These are phyloP conservation scores for Sycophila texana DNA, from an alignment of 2,888 invertebrate species.

Conservation along the genomic window DNA sequence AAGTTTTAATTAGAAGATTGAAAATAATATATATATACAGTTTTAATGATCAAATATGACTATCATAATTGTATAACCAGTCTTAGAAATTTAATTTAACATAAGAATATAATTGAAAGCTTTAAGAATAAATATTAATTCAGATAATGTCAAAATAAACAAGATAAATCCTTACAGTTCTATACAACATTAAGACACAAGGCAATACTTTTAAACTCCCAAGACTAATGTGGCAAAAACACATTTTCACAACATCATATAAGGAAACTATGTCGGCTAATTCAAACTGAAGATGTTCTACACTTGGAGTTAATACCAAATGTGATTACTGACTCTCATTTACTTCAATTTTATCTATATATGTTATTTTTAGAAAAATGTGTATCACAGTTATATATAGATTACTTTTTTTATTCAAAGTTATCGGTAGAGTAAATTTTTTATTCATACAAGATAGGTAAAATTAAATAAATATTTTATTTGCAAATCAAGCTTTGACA, in stretches of 20 bases:
- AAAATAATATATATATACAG: too few relatives aligned
- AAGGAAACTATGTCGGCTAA: constrained; percentile 67
- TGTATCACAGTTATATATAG: too few relatives aligned
- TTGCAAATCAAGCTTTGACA: constrained; percentile 68
- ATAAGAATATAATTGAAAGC: too few relatives aligned
- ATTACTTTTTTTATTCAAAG: too few relatives aligned
- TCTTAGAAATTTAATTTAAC: too few relatives aligned
- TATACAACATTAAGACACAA: constrained; percentile 10
- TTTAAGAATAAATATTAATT: too few relatives aligned
- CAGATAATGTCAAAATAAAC: neutral
- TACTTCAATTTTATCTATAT: constrained; percentile 8
- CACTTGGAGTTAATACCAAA: constrained; percentile 56
- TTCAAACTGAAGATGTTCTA: constrained; percentile 62
- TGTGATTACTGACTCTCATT: constrained; percentile 36
- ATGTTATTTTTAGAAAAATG: constrained; percentile 7
- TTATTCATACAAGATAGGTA: constrained; percentile 32
- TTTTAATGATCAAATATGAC: too few relatives aligned
- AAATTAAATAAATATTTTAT: constrained; percentile 45
- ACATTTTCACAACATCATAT: constrained; percentile 64
- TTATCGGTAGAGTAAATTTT: too few relatives aligned
- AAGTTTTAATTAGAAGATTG: too few relatives aligned
- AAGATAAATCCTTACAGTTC: neutral
- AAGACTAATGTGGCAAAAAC: constrained; percentile 59
- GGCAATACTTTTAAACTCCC: constrained; percentile 8
- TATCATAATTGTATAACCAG: too few relatives aligned